Base-by-base conservation (phyloP, 1,140 invertebrate genomes). In the Pseudomyrmex pallidus region DNA sequence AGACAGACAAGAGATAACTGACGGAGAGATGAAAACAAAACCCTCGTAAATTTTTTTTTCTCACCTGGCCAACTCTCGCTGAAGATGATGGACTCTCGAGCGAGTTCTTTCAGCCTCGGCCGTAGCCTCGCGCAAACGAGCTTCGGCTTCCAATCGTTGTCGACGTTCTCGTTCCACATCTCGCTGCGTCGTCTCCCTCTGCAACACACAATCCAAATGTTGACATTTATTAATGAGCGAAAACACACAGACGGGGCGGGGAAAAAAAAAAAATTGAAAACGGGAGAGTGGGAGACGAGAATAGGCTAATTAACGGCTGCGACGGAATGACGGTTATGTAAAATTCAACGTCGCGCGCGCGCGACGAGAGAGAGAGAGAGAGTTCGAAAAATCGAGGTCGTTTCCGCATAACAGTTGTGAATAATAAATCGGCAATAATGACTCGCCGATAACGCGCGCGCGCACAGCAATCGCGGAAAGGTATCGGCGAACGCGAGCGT, bases 161-260 rank as follows among this genome's bases (percentile, higher is more conserved):
- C 95, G 92, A 57, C 95, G 92, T 91, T 96, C 95, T 78, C 95
- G 94, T 92, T 95, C 95, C 91, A 95, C 95, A 95, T 95, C 95
- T 92, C 95, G 95, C 91, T 95, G 95, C 73, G 95, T 93, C 90
- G 95, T 93, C 94, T 96, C 95, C 89, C 95, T 95, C 95, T 96
- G 94, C 3, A 95, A 2, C 95, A 25, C 25, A 95, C 63, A 80
- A 80, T 80, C 20, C 54, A 13, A 70, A 57, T 35, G 25, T 74
- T 73, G 80, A 83, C 78, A 66, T 57, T 73, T 68, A 82, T 76
- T 85, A 56, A 67, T 66, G 62, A 74, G 35, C 54, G 2, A 25
- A 8, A 3, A 15, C 57, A 8, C 17, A 8, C 17, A 64, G 62
- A 76, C 22, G 35, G 5, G 12, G 46, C 15, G 17, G 56, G 56